Conservation (phyloP, 2,888 invertebrate genomes). For the Microchrysa polita region DNA sequence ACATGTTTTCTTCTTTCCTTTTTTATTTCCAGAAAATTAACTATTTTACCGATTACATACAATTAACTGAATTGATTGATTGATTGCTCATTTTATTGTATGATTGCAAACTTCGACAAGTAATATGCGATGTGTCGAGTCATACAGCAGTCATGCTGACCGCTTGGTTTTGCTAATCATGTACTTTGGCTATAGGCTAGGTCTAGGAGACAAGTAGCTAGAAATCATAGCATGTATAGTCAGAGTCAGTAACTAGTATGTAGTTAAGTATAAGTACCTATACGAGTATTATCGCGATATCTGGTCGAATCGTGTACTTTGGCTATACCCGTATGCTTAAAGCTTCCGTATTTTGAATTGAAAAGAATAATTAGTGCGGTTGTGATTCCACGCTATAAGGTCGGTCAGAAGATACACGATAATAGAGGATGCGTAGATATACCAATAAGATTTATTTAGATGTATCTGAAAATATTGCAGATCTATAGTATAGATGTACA, state of each 20-base stretch:
- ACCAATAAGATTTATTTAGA: not conserved
- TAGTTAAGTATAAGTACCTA: not conserved
- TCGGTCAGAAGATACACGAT: not conserved
- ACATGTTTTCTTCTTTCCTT: not conserved
- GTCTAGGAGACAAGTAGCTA: not conserved
- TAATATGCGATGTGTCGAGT: no score
- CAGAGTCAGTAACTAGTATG: not conserved
- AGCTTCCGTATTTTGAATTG: constrained; percentile 2
- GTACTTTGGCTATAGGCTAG: no score
- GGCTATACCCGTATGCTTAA: not conserved
- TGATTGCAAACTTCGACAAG: not conserved
- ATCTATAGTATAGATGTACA: no score
- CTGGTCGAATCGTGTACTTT: not conserved
- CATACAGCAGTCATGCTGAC: not conserved
- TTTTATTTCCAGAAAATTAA: not conserved
- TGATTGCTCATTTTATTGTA: constrained; percentile 9
- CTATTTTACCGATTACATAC: constrained; percentile 4
- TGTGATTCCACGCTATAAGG: constrained; percentile 1
- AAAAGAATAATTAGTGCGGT: not conserved
- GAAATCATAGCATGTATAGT: not conserved
- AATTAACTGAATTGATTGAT: constrained; percentile 5
- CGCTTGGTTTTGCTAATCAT: not conserved
- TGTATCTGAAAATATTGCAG: no score
- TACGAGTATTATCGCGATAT: not conserved
- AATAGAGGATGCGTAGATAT: not conserved